A percentile compares a stretch with the other conserved stretches of the same genome.
phyloP scores from a whole-genome alignment of 2,888 invertebrate genomes.

The Sphaeridia pumilis region DNA sequence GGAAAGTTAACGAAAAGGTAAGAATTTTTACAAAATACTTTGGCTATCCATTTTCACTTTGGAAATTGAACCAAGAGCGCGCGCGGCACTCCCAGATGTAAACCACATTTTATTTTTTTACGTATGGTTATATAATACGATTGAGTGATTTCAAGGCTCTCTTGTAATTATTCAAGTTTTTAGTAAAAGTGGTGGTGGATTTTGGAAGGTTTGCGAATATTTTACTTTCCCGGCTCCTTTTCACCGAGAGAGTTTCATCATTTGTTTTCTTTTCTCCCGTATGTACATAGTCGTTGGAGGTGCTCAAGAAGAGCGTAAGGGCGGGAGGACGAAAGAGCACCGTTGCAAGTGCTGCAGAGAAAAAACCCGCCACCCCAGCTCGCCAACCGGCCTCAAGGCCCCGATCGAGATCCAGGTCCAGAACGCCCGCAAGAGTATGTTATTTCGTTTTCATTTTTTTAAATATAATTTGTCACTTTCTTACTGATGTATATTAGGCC shows the following conservation, averaged over 20 bases:
- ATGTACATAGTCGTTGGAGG: constrained; percentile 16
- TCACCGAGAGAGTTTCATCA: not conserved
- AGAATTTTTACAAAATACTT: constrained; percentile 4
- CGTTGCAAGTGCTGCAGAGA: not conserved
- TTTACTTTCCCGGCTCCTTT: too few relatives aligned
- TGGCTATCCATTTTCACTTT: too few relatives aligned
- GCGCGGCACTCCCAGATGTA: too few relatives aligned
- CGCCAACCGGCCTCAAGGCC: not conserved
- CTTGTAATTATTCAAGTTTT: too few relatives aligned
- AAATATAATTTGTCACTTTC: too few relatives aligned
- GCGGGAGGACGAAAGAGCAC: constrained; percentile 17
- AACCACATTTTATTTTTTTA: too few relatives aligned
- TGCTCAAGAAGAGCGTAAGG: constrained; percentile 15
- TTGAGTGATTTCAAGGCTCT: too few relatives aligned
- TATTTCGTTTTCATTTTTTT: constrained; percentile 3
- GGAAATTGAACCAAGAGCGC: too few relatives aligned
- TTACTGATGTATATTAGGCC: too few relatives aligned
- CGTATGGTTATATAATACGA: too few relatives aligned
- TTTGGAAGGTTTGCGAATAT: too few relatives aligned
- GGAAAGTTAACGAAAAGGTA: constrained; percentile 32
- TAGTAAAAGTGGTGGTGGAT: too few relatives aligned
- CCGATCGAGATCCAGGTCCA: constrained; percentile 28
- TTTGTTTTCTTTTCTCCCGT: not conserved
- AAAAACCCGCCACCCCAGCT: constrained; percentile 7
- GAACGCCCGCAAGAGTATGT: constrained; percentile 30